phyloP scores from a whole-genome alignment of 2,888 invertebrate genomes.

The Onchidella celtica region DNA sequence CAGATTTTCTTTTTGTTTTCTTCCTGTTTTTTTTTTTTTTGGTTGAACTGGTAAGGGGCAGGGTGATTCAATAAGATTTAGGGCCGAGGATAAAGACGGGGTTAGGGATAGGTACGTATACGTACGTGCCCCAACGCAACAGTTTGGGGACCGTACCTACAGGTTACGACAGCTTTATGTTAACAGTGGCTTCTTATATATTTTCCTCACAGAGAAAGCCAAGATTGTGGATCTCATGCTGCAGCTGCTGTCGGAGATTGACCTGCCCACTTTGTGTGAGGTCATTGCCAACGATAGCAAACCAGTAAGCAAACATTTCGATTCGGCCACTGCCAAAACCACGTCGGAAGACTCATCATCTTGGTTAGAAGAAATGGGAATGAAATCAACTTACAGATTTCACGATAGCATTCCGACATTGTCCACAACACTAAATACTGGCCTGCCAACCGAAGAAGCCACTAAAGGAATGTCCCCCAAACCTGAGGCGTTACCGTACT shows the following conservation, averaged over 20 bases:
- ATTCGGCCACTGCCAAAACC: neutral
- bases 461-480: neutral
- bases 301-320: too few relatives aligned
- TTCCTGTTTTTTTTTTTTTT: too few relatives aligned
- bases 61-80: too few relatives aligned
- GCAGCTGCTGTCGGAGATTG: conserved; percentile 53
- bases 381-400: neutral
- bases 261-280: conserved; percentile 54
- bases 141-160: too few relatives aligned
- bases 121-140: too few relatives aligned
- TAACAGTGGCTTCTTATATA: neutral
- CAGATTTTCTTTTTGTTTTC: too few relatives aligned
- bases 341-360: neutral
- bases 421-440: neutral
- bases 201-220: conserved; percentile 46
- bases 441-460: neutral
- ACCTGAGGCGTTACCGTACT: neutral
- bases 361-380: neutral
- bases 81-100: too few relatives aligned
- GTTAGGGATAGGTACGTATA: too few relatives aligned
- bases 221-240: conserved; percentile 50
- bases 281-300: conserved; percentile 44
- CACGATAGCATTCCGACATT: neutral
- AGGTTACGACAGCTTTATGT: too few relatives aligned
- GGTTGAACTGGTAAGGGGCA: too few relatives aligned